phyloP scores from a whole-genome alignment of 2,113 vertebrate species.

The Lanius collurio region DNA sequence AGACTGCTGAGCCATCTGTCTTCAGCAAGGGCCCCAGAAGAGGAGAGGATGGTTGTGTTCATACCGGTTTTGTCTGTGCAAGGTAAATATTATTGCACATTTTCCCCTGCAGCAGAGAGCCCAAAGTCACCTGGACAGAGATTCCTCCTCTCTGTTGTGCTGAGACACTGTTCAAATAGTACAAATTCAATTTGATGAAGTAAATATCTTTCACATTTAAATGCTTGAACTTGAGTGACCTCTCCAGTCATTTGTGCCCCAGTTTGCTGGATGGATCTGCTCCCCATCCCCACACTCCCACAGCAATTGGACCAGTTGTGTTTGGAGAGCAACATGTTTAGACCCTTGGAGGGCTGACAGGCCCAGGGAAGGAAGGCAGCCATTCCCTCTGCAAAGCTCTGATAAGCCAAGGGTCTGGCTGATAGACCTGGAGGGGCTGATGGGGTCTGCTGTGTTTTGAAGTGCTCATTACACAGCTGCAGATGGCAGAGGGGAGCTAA shows the following conservation, averaged over 20 bases:
- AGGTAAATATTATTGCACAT: background rate
- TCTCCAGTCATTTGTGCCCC: background rate
- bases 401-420: conserved; percentile 6
- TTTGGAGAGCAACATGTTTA: background rate
- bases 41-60: background rate
- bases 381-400: background rate
- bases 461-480: background rate
- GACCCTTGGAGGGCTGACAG: background rate
- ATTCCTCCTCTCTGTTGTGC: background rate
- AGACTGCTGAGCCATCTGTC: conserved; percentile 21
- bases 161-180: background rate
- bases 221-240: background rate
- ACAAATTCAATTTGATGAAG: background rate
- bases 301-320: background rate
- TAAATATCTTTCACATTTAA: background rate
- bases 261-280: background rate
- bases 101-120: background rate
- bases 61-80: background rate
- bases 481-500: background rate
- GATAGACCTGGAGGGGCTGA: background rate
- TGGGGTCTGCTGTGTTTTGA: background rate
- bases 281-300: background rate
- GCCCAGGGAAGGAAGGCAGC: background rate
- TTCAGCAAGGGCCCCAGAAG: conserved; percentile 22
- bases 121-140: background rate